Evolutionary conservation across 1,140 invertebrate species (phyloP).

Genomic region (Rhysida immarginata): DNA sequence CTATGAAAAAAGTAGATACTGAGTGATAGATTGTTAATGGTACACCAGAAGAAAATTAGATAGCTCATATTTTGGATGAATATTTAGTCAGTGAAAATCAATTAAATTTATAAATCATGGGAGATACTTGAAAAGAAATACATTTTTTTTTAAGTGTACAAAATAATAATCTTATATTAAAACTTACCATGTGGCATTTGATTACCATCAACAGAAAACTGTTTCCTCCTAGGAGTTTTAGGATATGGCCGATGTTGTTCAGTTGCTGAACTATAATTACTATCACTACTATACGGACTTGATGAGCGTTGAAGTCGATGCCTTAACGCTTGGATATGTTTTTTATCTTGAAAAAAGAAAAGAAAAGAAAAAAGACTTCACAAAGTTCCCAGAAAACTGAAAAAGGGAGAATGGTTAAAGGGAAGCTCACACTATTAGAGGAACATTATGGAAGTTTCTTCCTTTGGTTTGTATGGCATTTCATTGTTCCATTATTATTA

Average conservation of each 20-base stretch:
- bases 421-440: not conserved
- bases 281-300: slow-evolving; percentile 34
- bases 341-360: slow-evolving; percentile 11
- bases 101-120: too few relatives aligned
- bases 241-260: slow-evolving; percentile 22
- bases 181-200: not conserved
- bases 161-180: too few relatives aligned
- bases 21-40: too few relatives aligned
- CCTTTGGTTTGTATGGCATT: not conserved
- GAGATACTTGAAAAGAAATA: too few relatives aligned
- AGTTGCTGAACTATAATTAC: slow-evolving; percentile 29
- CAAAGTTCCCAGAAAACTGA: not conserved
- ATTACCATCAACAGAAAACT: slow-evolving; percentile 25
- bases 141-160: too few relatives aligned
- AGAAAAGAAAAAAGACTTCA: not conserved
- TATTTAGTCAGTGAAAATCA: too few relatives aligned
- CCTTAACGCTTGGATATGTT: slow-evolving; percentile 14
- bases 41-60: too few relatives aligned
- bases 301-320: slow-evolving; percentile 22
- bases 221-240: slow-evolving; percentile 30
- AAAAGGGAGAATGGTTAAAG: not conserved
- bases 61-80: too few relatives aligned
- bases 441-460: not conserved
- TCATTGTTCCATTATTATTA: too few relatives aligned
- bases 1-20: too few relatives aligned